phyloP scores from a whole-genome alignment of 2,113 vertebrate genomes.

The Porphyrio hochstetteri region DNA sequence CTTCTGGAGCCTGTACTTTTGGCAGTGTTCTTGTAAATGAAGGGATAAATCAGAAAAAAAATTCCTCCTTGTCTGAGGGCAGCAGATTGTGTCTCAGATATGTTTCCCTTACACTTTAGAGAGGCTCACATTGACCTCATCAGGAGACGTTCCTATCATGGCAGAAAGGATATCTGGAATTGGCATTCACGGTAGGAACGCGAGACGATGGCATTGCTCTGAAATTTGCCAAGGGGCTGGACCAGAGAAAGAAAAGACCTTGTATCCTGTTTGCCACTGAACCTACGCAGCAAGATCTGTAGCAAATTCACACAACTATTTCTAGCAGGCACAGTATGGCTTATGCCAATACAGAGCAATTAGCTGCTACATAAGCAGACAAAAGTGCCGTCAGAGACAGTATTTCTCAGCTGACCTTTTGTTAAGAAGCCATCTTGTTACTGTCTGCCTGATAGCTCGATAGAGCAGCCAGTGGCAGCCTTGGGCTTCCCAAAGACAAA shows the following conservation, averaged over 20 bases:
- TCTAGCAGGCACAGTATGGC: not conserved
- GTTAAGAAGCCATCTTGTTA: slow-evolving; percentile 80
- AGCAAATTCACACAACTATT: not conserved
- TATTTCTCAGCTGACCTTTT: slow-evolving; percentile 73
- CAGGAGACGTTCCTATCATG: not conserved
- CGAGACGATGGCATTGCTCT: not conserved
- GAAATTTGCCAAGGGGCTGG: not conserved
- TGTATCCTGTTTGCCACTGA: not conserved
- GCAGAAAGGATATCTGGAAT: not conserved
- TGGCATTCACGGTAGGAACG: not conserved
- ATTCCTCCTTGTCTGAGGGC: not conserved
- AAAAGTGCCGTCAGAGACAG: slow-evolving; percentile 43
- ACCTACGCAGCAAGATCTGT: not conserved
- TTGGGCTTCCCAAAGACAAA: slow-evolving; percentile 72
- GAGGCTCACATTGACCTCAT: not conserved
- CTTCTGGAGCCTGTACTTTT: not conserved
- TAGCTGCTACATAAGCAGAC: slow-evolving; percentile 64
- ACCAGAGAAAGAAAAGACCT: not conserved
- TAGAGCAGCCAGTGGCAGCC: slow-evolving; percentile 65
- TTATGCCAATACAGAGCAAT: slow-evolving; percentile 63
- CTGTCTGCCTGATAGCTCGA: slow-evolving; percentile 71
- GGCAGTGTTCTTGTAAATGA: not conserved
- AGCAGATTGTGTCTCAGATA: not conserved
- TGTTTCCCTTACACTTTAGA: not conserved
- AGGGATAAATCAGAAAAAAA: not conserved